Evolutionary conservation across 2,888 invertebrate genomes (phyloP).

Genomic region (Lepas anatifera): DNA sequence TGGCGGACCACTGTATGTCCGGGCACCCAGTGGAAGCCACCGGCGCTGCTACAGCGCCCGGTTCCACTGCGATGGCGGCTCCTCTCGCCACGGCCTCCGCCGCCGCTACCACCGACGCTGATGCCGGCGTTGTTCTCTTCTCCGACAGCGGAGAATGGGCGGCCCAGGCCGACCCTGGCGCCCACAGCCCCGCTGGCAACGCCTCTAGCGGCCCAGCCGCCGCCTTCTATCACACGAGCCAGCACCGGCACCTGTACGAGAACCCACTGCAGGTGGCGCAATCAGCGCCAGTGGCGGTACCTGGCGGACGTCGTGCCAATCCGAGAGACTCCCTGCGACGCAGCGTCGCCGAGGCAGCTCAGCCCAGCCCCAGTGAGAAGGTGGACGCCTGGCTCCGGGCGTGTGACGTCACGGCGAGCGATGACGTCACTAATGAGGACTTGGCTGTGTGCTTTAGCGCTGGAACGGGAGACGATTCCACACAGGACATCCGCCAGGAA

Average conservation of each 20-base stretch:
- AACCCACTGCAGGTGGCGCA: background rate
- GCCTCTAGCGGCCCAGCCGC: too few relatives aligned
- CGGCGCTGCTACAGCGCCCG: background rate
- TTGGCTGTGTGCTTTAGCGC: too few relatives aligned
- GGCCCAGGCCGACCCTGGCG: too few relatives aligned
- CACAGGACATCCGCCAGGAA: too few relatives aligned
- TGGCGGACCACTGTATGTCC: background rate
- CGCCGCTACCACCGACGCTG: background rate
- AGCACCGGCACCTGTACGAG: background rate
- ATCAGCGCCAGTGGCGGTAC: background rate
- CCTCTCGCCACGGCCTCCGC: background rate
- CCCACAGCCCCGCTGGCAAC: too few relatives aligned
- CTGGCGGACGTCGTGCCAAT: background rate
- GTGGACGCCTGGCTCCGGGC: background rate
- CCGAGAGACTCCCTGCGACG: too few relatives aligned
- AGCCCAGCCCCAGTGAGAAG: conserved; percentile 3
- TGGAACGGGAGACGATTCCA: too few relatives aligned
- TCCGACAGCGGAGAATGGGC: too few relatives aligned
- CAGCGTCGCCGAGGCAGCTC: background rate
- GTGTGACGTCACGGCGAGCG: background rate
- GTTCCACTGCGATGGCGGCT: background rate
- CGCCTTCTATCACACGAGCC: too few relatives aligned
- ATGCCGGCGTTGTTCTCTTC: too few relatives aligned
- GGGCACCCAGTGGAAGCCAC: background rate
- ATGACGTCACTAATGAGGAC: too few relatives aligned